phyloP scores from a whole-genome alignment of 2,113 vertebrate genomes.

The Nanorana parkeri region DNA sequence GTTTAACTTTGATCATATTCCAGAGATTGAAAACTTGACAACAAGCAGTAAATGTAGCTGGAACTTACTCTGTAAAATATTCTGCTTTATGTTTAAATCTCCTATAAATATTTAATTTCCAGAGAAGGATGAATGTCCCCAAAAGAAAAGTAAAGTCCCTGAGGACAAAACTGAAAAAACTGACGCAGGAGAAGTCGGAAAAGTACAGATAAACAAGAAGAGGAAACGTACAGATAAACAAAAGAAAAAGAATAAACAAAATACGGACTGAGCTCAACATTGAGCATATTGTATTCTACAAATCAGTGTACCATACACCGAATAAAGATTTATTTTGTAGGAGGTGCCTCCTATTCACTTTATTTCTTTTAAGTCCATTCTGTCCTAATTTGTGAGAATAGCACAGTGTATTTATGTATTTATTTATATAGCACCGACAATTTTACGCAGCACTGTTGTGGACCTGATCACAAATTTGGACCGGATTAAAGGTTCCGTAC shows the following conservation, averaged over 20 bases:
- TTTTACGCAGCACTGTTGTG: no score
- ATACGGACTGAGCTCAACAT: not conserved
- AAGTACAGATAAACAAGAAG: slow-evolving; percentile 32
- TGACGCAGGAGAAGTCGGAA: not conserved
- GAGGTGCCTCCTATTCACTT: no score
- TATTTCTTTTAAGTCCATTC: no score
- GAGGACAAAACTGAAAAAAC: not conserved
- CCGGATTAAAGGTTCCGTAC: no score
- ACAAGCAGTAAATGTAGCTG: no score
- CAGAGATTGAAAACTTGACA: not conserved
- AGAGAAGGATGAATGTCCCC: slow-evolving; percentile 10
- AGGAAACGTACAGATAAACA: slow-evolving; percentile 28
- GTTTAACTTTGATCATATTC: not conserved
- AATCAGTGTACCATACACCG: not conserved
- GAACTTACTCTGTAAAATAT: not conserved
- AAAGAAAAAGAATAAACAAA: slow-evolving; percentile 36
- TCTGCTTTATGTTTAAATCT: not conserved
- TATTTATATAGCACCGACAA: no score
- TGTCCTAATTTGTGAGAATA: no score
- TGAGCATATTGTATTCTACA: not conserved
- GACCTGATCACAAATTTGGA: no score
- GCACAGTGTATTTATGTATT: no score
- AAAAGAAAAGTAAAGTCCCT: slow-evolving; percentile 30
- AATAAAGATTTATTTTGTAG: not conserved
- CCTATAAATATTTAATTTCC: not conserved